Conservation (phyloP, 1,140 invertebrate genomes). For the Pygmarrhopalites habei region DNA sequence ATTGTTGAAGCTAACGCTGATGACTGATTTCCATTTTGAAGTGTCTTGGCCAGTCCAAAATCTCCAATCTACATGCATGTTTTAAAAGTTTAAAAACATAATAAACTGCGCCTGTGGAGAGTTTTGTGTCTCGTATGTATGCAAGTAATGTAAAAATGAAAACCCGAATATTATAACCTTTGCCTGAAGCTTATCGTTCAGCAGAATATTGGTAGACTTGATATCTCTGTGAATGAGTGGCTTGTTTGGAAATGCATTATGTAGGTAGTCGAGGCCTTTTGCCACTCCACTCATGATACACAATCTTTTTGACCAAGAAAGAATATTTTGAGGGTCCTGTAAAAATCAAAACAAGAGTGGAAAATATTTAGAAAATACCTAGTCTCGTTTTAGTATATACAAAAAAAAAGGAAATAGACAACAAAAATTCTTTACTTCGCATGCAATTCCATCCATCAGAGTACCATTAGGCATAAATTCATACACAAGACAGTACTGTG, state of each 20-base stretch:
- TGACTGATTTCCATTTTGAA: constrained; percentile 44
- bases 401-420: not conserved
- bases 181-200: constrained; percentile 54
- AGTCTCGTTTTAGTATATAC: not conserved
- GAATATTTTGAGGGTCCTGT: constrained; percentile 27
- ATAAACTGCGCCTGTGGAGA: constrained; percentile 2
- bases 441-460: constrained; percentile 54
- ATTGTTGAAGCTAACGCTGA: constrained; percentile 48
- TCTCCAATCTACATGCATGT: constrained; percentile 51
- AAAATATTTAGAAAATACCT: not conserved
- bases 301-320: constrained; percentile 49
- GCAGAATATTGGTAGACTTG: constrained; percentile 66
- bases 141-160: not conserved
- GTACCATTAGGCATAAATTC: constrained; percentile 61
- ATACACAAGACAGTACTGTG: constrained; percentile 55
- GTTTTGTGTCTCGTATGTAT: not conserved
- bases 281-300: constrained; percentile 55
- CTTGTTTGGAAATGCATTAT: constrained; percentile 48
- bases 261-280: constrained; percentile 56
- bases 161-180: constrained; percentile 48
- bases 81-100: not conserved
- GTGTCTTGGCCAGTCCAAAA: constrained; percentile 60
- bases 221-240: constrained; percentile 65
- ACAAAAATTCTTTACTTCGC: constrained; percentile 13
- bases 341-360: not conserved